Base-by-base conservation (phyloP, 2,888 invertebrate genomes). In the Electrophaes corylata region DNA sequence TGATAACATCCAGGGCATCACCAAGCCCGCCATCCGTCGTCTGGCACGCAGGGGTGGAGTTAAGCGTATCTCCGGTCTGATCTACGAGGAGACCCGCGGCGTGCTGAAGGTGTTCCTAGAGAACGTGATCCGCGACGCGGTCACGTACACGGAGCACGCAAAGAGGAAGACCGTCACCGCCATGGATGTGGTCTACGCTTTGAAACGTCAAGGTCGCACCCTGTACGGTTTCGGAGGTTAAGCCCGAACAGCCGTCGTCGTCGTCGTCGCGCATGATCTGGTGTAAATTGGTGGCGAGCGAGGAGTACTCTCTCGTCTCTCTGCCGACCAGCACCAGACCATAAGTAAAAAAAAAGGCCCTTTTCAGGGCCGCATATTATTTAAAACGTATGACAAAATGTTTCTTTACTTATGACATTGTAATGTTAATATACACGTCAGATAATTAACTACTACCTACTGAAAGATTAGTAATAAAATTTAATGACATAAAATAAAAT, bases 151-250 rank as follows among this genome's bases (percentile, higher is more conserved):
- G 0, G 96, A 97, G 77, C 96, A 97, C 78, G 96, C 96, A 31
- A 97, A 97, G 85, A 92, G 96, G 70, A 97, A 97, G 90, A 97
- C 96, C 1, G 96, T 97, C 40, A 97, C 96, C 0, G 96, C 96
- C 14, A 96, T 97, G 96, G 96, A 97, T 70, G 95, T 97, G 11
- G 96, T 97, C 46, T 97, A 96, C 76, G 96, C 96, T n/a, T 83
- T 96, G 74, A 96, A 97, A 79, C 91, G 96, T 46, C 96, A 96
- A 86, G 96, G 96, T 12, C 33, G 33, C 33, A 33, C 33, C 33
- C 33, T 33, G 4, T 33, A 33, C 33, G 33, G 33, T 33, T 33
- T 33, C 33, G 33, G 33, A 33, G 33, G 33, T 33, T 33, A 33
- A 12, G 0, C 4, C 12, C n/a, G n/a, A n/a, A n/a, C n/a, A n/a